These are phyloP conservation scores for Saccostrea echinata DNA, from an alignment of 1,140 invertebrate genomes.

Conservation along the genomic window DNA sequence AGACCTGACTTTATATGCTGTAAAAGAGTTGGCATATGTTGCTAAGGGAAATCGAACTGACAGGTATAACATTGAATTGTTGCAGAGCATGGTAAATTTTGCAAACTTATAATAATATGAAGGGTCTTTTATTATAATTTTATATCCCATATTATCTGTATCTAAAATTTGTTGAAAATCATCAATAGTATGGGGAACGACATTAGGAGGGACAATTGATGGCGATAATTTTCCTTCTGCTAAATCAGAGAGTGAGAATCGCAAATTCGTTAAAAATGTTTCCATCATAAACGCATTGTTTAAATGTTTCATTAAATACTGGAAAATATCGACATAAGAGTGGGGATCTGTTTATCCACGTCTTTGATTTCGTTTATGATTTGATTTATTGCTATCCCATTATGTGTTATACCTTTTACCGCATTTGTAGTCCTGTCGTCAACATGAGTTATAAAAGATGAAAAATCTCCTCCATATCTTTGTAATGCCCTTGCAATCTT, in stretches of 20 bases:
- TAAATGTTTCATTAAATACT: too few species aligned
- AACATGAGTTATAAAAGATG: constrained; percentile 41
- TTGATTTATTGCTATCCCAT: not conserved
- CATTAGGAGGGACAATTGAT: too few species aligned
- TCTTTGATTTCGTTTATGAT: too few species aligned
- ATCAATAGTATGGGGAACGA: too few species aligned
- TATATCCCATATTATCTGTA: not conserved
- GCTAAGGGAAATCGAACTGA: not conserved
- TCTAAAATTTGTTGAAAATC: not conserved
- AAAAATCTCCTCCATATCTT: constrained; percentile 23
- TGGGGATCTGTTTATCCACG: too few species aligned
- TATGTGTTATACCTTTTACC: not conserved
- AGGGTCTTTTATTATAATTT: not conserved
- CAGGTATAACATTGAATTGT: not conserved
- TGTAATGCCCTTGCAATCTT: constrained; percentile 16
- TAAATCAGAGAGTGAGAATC: not conserved
- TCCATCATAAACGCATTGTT: too few species aligned
- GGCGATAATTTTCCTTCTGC: too few species aligned
- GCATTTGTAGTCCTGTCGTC: not conserved
- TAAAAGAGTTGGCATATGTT: not conserved
- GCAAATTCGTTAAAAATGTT: too few species aligned
- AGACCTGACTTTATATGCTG: not conserved
- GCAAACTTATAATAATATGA: not conserved
- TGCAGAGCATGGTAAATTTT: not conserved
- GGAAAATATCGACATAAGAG: too few species aligned